These are phyloP conservation scores for Euspilapteryx auroguttella DNA, from an alignment of 2,888 invertebrate species.

Conservation along the genomic window DNA sequence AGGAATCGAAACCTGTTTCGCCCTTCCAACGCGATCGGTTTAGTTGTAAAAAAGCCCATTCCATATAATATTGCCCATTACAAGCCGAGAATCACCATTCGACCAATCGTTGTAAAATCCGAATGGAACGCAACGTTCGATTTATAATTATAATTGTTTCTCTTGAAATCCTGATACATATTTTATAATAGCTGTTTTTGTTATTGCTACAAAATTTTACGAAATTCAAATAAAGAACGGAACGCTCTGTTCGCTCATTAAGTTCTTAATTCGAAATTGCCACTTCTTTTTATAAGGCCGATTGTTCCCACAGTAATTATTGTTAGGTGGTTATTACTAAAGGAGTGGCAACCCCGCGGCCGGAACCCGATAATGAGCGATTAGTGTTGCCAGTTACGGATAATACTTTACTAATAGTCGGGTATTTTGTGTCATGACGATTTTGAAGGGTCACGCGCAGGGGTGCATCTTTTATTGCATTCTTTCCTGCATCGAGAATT, in stretches of 20 bases:
- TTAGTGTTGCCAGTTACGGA: constrained; percentile 54
- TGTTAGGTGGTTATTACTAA: constrained; percentile 12
- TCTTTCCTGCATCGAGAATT: no score
- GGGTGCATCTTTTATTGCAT: constrained; percentile 13
- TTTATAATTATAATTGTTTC: constrained; percentile 54
- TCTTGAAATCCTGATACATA: no score
- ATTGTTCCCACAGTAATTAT: constrained; percentile 19
- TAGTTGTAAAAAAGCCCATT: constrained; percentile 56
- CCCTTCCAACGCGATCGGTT: constrained; percentile 37
- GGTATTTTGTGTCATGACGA: constrained; percentile 18
- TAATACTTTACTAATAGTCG: constrained; percentile 44
- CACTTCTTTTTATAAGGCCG: no score
- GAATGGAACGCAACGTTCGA: constrained; percentile 45
- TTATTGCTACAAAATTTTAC: no score
- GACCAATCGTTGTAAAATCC: constrained; percentile 38
- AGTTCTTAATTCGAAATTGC: no score
- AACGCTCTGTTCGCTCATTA: no score
- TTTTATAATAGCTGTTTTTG: no score
- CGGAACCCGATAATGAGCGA: constrained; percentile 53
- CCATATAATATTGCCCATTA: constrained; percentile 57
- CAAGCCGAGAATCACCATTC: constrained; percentile 47
- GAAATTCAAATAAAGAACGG: no score
- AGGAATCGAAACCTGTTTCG: constrained; percentile 46
- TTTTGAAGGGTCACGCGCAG: constrained; percentile 15
- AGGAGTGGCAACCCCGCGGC: constrained; percentile 18